Conservation (phyloP, 2,113 vertebrate genomes). For the Indri indri region DNA sequence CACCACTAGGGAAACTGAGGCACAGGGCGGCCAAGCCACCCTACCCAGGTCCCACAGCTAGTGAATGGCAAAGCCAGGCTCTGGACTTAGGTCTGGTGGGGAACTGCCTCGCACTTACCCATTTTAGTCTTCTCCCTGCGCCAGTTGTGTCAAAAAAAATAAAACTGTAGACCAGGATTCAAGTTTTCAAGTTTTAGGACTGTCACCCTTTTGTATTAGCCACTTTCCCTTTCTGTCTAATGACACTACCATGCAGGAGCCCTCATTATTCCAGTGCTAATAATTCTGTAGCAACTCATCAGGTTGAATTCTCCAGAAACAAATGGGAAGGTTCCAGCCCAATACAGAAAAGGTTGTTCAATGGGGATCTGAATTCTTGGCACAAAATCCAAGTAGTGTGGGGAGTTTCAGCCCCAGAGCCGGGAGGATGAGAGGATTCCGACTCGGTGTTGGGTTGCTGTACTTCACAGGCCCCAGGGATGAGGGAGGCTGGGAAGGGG, state of each 20-base stretch:
- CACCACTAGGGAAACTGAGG: not conserved
- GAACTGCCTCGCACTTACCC: fast-evolving
- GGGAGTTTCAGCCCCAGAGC: not conserved
- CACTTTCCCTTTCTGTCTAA: not conserved
- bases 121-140: not conserved
- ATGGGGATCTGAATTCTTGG: not conserved
- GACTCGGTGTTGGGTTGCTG: fast-evolving
- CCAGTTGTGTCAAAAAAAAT: not conserved
- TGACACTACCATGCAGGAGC: fast-evolving
- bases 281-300: not conserved
- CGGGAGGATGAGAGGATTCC: not conserved
- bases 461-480: not conserved
- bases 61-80: not conserved
- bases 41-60: not conserved
- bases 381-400: not conserved
- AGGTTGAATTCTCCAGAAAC: not conserved
- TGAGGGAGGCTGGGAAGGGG: not conserved
- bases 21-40: not conserved
- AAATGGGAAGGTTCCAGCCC: not conserved
- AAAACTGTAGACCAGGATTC: not conserved
- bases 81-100: too few relatives aligned
- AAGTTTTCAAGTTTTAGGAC: not conserved
- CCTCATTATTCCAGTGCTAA: not conserved
- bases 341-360: not conserved
- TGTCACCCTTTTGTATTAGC: not conserved